Percentiles rank a stretch among this genome's conserved stretches.
phyloP scores from a whole-genome alignment of 2,888 invertebrate species.

The Ormyrus pomaceus region DNA sequence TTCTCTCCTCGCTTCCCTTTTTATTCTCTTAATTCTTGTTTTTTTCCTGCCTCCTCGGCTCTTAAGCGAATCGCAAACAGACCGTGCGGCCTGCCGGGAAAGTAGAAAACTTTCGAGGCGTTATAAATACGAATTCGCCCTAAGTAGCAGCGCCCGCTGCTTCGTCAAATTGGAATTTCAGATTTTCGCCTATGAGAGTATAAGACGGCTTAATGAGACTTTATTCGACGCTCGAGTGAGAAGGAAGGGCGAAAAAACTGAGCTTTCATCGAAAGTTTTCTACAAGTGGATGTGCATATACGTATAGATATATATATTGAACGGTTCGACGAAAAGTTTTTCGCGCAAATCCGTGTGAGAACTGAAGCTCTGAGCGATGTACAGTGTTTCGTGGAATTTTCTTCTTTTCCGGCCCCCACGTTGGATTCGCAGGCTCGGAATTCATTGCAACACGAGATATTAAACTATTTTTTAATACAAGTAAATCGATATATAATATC shows the following conservation, averaged over 20 bases:
- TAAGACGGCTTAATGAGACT: conserved; percentile 22
- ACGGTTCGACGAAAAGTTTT: too few relatives aligned
- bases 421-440: too few relatives aligned
- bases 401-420: too few relatives aligned
- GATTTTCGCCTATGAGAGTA: conserved; percentile 11
- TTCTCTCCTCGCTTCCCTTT: neutral
- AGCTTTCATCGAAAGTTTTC: neutral
- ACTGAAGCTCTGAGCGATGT: too few relatives aligned
- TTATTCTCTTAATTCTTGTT: neutral
- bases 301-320: too few relatives aligned
- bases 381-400: too few relatives aligned
- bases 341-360: too few relatives aligned
- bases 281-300: neutral
- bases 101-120: conserved; percentile 43
- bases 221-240: neutral
- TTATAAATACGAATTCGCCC: conserved; percentile 44
- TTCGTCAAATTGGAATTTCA: conserved; percentile 43
- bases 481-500: too few relatives aligned
- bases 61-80: conserved; percentile 26
- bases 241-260: neutral
- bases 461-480: too few relatives aligned
- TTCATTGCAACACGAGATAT: too few relatives aligned
- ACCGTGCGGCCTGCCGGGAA: conserved; percentile 13
- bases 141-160: neutral
- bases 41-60: too few relatives aligned